Base-by-base conservation (phyloP, 2,888 invertebrate species). In the Tipula vernalis region DNA sequence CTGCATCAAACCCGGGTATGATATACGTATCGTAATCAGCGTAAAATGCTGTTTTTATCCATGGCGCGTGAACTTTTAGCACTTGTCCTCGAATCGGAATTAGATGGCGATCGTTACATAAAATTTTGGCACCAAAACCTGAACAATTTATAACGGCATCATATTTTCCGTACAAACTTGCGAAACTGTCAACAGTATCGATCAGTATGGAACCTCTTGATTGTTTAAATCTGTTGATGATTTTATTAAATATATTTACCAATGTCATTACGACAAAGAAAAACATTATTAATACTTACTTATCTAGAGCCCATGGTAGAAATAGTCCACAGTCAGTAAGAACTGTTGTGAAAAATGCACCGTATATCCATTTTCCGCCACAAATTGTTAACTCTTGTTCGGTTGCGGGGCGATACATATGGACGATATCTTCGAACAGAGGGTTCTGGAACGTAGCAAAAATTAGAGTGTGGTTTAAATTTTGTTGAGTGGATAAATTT, bases 11-110 rank as follows among this genome's bases (percentile, higher is more conserved):
- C 0, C 95, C 95, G 5, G 98, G 98, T 87, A 98, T 94, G 1
- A 98, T 93, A 90, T 98, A 98, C 0, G 97, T 95, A 89, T 97
- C 96, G 87, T 94, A 94, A 89, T 98, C 98, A 0, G 95, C 96
- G 89, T 97, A 98, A 90, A 96, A 96, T 87, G 97, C 97, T 8
- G 95, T 95, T 91, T 97, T 97, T 85, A 98, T 92, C 97, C 98
- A 98, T 0, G 98, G 97, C 0, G 98, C 98, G 8, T 18, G 36
- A 15, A 94, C 95, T 92, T 95, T 96, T 85, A 95, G 91, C 5
- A 98, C 94, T 92, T 98, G 98, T 1, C 98, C 98, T 87, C 97
- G 93, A 39, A 98, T 93, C 0, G 98, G 96, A 41, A 96, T 94
- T 87, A 98, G 90, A 89, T 94, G 94, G 88, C 93, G 91, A 90